A percentile compares a stretch with the other conserved stretches of the same genome.
Evolutionary conservation across 2,888 invertebrate species (phyloP).

Genomic region (Microctonus aethiopoides): DNA sequence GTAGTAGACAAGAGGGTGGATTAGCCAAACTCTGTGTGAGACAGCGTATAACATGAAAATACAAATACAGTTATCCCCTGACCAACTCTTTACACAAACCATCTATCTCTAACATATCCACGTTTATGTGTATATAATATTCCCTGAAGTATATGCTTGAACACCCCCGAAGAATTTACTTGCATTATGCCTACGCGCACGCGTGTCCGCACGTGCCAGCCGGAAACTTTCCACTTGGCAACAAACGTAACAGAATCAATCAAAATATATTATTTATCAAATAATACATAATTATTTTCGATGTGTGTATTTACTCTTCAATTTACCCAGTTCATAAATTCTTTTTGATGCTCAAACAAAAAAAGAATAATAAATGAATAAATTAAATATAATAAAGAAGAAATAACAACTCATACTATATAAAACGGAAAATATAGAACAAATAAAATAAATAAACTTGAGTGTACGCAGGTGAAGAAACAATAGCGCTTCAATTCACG

Average conservation of each 20-base stretch:
- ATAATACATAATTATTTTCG: not conserved
- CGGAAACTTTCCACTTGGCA: constrained; percentile 19
- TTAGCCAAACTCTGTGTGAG: not conserved
- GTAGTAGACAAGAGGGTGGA: constrained; percentile 4
- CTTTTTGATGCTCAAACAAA: not conserved
- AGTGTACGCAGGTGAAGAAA: constrained; percentile 9
- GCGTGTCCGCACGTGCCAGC: constrained; percentile 25
- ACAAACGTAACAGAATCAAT: not conserved
- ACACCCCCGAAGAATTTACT: constrained; percentile 11
- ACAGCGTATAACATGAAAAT: not conserved
- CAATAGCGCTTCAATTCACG: constrained; percentile 48
- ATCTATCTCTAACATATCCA: not conserved
- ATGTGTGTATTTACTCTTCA: constrained; percentile 18
- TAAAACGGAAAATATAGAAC: not conserved
- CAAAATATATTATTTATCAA: not conserved
- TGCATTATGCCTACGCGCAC: not conserved
- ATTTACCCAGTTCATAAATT: constrained; percentile 11
- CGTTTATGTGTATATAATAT: not conserved
- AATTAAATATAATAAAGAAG: no score
- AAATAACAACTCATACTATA: not conserved
- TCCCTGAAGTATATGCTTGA: not conserved
- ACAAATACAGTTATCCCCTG: not conserved
- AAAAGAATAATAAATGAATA: not conserved
- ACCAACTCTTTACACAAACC: not conserved
- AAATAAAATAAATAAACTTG: not conserved